Conservation (phyloP, 2,797 vertebrate species). For the Sphenopsis melanotis region DNA sequence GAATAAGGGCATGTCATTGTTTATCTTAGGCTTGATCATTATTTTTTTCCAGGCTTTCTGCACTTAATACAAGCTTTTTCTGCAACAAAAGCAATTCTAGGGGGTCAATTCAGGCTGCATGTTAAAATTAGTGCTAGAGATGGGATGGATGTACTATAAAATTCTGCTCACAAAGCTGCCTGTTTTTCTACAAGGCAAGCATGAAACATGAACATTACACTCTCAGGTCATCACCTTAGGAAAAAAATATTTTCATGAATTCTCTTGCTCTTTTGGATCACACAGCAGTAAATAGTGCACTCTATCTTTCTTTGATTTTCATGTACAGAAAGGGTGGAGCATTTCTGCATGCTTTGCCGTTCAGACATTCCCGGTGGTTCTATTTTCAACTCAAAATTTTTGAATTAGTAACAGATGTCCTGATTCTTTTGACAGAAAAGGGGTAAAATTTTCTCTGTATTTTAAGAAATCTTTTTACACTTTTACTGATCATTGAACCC, state of each 20-base stretch:
- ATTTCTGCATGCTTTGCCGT: constrained; percentile 43
- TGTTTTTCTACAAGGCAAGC: neutral
- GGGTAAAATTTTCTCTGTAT: neutral
- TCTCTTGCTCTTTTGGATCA: neutral
- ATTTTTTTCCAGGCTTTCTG: neutral
- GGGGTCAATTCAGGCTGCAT: constrained; percentile 15
- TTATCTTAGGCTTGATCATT: neutral
- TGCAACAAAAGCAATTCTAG: neutral
- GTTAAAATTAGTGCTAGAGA: neutral
- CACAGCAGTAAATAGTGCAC: constrained; percentile 22
- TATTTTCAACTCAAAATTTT: constrained; percentile 63
- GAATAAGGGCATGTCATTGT: neutral
- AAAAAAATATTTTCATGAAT: constrained; percentile 31
- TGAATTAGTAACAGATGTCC: constrained; percentile 71
- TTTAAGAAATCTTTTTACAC: neutral
- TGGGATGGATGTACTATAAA: neutral
- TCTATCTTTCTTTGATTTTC: constrained; percentile 37
- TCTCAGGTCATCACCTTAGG: constrained; percentile 10
- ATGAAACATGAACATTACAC: neutral
- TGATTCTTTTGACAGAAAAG: neutral
- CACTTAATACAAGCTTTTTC: neutral
- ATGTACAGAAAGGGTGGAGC: constrained; percentile 52
- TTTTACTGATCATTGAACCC: neutral
- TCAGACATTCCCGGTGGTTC: constrained; percentile 67
- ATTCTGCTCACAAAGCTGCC: neutral